phyloP scores from a whole-genome alignment of 2,113 vertebrate genomes.

The Psettodes erumei region DNA sequence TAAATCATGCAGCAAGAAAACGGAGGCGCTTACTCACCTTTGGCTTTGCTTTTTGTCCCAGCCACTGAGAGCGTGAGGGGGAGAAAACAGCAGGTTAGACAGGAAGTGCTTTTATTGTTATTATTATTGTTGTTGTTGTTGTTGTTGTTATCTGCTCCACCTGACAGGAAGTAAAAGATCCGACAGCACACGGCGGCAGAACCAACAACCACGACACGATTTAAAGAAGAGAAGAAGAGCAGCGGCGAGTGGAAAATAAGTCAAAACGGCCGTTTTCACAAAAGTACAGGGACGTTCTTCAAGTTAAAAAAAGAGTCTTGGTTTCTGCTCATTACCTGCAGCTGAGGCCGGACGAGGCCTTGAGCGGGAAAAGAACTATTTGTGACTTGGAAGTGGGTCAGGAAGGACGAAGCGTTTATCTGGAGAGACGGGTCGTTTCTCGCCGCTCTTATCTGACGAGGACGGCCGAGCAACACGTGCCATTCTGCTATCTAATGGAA shows the following conservation, averaged over 20 bases:
- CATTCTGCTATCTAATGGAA: conserved; percentile 66
- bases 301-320: no score
- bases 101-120: no score
- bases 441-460: conserved; percentile 53
- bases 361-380: conserved; percentile 36
- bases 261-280: no score
- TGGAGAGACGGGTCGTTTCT: conserved; percentile 59
- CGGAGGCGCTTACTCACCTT: conserved; percentile 85
- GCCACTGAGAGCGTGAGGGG: conserved; percentile 81
- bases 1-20: conserved; percentile 82
- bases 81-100: conserved; percentile 77
- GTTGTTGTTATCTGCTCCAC: conserved; percentile 51
- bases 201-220: no score
- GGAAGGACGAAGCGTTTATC: conserved; percentile 63
- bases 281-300: no score
- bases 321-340: conserved; percentile 31
- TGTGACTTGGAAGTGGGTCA: conserved; percentile 52
- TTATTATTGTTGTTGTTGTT: no score
- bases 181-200: no score
- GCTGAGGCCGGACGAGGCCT: conserved; percentile 22
- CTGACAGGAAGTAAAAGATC: conserved; percentile 30
- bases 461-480: conserved; percentile 29
- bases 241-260: no score
- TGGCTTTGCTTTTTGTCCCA: conserved; percentile 85
- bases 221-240: no score